A percentile compares a stretch with the other conserved stretches of the same genome.
Conservation (phyloP, 2,113 vertebrate species). For the Thalassoma bifasciatum region DNA sequence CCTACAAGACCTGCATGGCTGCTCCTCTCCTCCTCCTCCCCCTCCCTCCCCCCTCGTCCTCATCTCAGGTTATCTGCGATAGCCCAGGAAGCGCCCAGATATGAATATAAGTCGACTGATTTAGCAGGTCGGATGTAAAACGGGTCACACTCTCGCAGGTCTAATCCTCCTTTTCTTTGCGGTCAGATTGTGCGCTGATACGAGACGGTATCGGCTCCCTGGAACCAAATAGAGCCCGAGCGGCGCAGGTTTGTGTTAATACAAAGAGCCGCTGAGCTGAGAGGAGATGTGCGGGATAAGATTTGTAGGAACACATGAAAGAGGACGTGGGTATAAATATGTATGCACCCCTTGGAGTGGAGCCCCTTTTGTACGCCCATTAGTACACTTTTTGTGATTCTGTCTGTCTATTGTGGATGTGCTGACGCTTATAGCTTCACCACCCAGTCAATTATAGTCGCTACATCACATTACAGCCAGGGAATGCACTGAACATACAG, state of each 20-base stretch:
- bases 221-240: slow-evolving; percentile 72
- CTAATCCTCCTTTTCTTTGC: slow-evolving; percentile 75
- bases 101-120: slow-evolving; percentile 76
- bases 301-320: slow-evolving; percentile 78
- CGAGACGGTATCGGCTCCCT: slow-evolving; percentile 67
- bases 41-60: slow-evolving; percentile 36
- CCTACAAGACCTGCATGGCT: slow-evolving; percentile 71
- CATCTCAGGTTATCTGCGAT: slow-evolving; percentile 72
- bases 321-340: slow-evolving; percentile 79
- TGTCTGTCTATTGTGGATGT: slow-evolving; percentile 56
- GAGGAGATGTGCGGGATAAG: slow-evolving; percentile 72
- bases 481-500: slow-evolving; percentile 30
- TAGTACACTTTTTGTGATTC: slow-evolving; percentile 65
- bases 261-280: slow-evolving; percentile 72
- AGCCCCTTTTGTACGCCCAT: slow-evolving; percentile 75
- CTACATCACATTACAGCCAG: slow-evolving; percentile 26
- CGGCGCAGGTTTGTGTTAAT: slow-evolving; percentile 76
- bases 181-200: slow-evolving; percentile 76
- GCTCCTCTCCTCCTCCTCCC: slow-evolving; percentile 40
- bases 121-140: slow-evolving; percentile 76
- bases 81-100: slow-evolving; percentile 45
- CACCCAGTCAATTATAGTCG: slow-evolving; percentile 58
- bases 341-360: slow-evolving; percentile 77
- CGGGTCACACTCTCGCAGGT: slow-evolving; percentile 72
- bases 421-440: slow-evolving; percentile 39